A percentile compares a stretch with the other conserved stretches of the same genome.
Conservation (phyloP, 1,140 invertebrate species). For the Triops cancriformis region DNA sequence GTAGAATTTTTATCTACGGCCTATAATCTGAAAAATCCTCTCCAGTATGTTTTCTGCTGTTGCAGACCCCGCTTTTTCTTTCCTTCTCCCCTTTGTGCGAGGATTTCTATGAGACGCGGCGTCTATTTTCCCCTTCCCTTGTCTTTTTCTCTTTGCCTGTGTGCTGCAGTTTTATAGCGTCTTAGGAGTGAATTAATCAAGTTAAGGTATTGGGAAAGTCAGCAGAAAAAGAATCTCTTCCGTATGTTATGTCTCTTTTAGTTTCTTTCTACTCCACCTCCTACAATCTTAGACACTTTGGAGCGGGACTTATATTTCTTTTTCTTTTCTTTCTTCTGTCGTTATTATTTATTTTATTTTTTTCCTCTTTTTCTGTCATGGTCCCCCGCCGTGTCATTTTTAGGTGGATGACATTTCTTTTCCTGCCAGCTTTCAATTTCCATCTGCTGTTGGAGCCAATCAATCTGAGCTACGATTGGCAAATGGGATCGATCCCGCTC, state of each 20-base stretch:
- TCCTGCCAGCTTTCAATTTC: constrained; percentile 46
- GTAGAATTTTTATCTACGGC: neutral
- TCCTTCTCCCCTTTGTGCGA: neutral
- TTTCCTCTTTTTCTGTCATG: constrained; percentile 14
- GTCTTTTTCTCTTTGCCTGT: neutral
- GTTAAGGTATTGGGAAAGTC: constrained; percentile 5
- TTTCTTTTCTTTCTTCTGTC: neutral
- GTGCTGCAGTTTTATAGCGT: neutral
- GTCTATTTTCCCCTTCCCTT: neutral
- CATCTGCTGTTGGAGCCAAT: constrained; percentile 45
- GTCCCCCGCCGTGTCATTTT: constrained; percentile 25
- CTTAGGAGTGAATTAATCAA: constrained; percentile 2
- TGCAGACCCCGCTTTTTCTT: too few relatives aligned
- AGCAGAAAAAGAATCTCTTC: neutral
- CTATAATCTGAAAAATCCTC: neutral
- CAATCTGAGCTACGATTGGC: constrained; percentile 49
- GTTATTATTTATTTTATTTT: too few relatives aligned
- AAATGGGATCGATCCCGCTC: constrained; percentile 48
- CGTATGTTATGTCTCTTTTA: neutral
- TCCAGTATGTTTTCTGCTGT: neutral
- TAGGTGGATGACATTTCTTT: constrained; percentile 46
- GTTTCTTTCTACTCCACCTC: neutral
- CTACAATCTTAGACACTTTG: neutral
- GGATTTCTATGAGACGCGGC: neutral
- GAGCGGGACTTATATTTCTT: neutral